phyloP scores from a whole-genome alignment of 2,797 vertebrate species.

The Thunnus albacares region DNA sequence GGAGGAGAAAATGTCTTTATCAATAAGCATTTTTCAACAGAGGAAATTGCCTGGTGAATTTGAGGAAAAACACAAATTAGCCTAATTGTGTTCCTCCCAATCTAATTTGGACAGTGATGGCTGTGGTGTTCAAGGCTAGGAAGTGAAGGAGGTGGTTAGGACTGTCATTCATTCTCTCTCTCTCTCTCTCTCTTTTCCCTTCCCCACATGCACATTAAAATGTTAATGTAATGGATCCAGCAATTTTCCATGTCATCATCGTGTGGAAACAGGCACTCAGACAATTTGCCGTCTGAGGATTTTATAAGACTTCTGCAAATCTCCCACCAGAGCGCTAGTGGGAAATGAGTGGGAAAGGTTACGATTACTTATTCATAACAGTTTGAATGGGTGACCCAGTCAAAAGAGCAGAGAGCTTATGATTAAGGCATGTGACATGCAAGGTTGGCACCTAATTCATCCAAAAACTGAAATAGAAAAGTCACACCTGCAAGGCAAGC shows the following conservation, averaged over 20 bases:
- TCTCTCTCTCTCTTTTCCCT: not conserved
- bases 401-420: slow-evolving; percentile 3
- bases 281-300: slow-evolving; percentile 19
- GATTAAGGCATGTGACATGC: not conserved
- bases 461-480: not conserved
- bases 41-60: slow-evolving; percentile 78
- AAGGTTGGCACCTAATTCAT: slow-evolving; percentile 5
- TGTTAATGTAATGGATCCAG: slow-evolving; percentile 48
- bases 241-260: slow-evolving; percentile 52
- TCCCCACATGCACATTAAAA: slow-evolving; percentile 31
- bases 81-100: slow-evolving; percentile 67
- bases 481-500: slow-evolving; percentile 4
- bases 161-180: slow-evolving; percentile 41
- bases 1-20: slow-evolving; percentile 68
- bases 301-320: slow-evolving; percentile 23
- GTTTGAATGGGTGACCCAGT: slow-evolving; percentile 12
- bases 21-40: slow-evolving; percentile 64
- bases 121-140: slow-evolving; percentile 53
- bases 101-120: slow-evolving; percentile 70
- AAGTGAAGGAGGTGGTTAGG: slow-evolving; percentile 59
- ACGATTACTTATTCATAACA: not conserved
- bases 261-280: slow-evolving; percentile 26
- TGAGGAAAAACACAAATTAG: slow-evolving; percentile 81
- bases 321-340: not conserved
- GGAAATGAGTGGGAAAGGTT: slow-evolving; percentile 11